Percentiles rank a stretch among this genome's conserved stretches.
Conservation (phyloP, 92 coral and sea anemone species). For the Micromussa lordhowensis region DNA sequence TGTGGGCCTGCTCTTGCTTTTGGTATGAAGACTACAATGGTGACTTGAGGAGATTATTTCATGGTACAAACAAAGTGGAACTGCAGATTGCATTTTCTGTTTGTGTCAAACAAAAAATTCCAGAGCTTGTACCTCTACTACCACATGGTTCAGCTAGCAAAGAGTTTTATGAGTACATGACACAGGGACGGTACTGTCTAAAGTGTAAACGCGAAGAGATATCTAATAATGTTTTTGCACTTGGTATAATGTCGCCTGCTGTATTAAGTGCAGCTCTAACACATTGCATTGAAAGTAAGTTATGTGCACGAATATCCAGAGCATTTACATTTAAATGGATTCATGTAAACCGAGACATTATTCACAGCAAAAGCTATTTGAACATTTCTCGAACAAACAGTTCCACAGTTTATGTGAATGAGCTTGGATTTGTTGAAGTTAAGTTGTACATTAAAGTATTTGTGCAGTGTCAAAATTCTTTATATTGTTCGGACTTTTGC, state of each 20-base stretch:
- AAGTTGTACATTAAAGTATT: too few species aligned
- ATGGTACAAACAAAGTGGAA: slow-evolving; percentile 74
- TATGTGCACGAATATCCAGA: slow-evolving; percentile 23
- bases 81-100: slow-evolving; percentile 71
- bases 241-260: slow-evolving; percentile 68
- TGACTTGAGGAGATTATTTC: too few species aligned
- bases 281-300: slow-evolving; percentile 32
- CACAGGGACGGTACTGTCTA: slow-evolving; percentile 39
- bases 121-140: slow-evolving; percentile 67
- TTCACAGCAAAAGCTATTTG: too few species aligned
- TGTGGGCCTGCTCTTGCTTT: slow-evolving; percentile 73
- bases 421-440: too few species aligned
- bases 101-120: too few species aligned
- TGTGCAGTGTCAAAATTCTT: too few species aligned
- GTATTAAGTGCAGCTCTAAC: slow-evolving; percentile 33
- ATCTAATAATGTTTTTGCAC: slow-evolving; percentile 51
- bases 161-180: slow-evolving; percentile 67
- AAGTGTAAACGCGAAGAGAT: slow-evolving; percentile 67
- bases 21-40: slow-evolving; percentile 75
- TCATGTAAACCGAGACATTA: slow-evolving; percentile 62
- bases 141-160: slow-evolving; percentile 61
- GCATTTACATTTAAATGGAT: slow-evolving; percentile 58
- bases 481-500: too few species aligned
- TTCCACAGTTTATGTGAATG: slow-evolving; percentile 50
- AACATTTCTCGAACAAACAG: slow-evolving; percentile 61